Conservation (phyloP, 1,140 invertebrate genomes). For the Microplitis mediator region DNA sequence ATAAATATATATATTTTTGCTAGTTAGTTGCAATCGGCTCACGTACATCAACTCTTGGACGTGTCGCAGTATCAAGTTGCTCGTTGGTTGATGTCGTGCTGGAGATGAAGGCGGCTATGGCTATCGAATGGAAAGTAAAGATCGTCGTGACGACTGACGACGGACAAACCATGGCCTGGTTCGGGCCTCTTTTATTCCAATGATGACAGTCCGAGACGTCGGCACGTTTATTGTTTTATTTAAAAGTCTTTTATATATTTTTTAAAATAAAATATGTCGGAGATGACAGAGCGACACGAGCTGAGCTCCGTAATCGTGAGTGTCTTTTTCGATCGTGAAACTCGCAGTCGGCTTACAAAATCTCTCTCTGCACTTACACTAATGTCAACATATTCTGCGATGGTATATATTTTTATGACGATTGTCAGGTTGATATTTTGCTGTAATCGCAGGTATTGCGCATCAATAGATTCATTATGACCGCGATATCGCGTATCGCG, state of each 20-base stretch:
- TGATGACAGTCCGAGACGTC: not conserved
- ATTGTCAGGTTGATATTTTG: too few relatives aligned
- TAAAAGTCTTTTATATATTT: not conserved
- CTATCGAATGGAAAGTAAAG: constrained; percentile 41
- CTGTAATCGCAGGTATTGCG: not conserved
- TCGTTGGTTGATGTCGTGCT: not conserved
- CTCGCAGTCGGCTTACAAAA: too few relatives aligned
- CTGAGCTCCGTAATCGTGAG: too few relatives aligned
- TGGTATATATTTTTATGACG: not conserved
- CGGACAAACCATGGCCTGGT: constrained; percentile 38
- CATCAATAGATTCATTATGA: not conserved
- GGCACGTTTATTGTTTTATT: not conserved
- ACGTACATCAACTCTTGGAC: not conserved
- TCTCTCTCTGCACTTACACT: too few relatives aligned
- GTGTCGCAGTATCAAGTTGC: not conserved
- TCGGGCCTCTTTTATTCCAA: not conserved
- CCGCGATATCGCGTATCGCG: too few relatives aligned
- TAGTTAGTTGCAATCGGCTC: constrained; percentile 11
- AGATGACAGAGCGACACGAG: too few relatives aligned
- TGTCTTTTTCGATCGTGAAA: too few relatives aligned
- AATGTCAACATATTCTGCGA: not conserved
- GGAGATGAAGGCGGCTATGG: not conserved
- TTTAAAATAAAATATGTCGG: not conserved
- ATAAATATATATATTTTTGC: constrained; percentile 33
- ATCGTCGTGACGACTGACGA: constrained; percentile 5